Conservation (phyloP, 1,140 invertebrate species). For the Helicoverpa zea region DNA sequence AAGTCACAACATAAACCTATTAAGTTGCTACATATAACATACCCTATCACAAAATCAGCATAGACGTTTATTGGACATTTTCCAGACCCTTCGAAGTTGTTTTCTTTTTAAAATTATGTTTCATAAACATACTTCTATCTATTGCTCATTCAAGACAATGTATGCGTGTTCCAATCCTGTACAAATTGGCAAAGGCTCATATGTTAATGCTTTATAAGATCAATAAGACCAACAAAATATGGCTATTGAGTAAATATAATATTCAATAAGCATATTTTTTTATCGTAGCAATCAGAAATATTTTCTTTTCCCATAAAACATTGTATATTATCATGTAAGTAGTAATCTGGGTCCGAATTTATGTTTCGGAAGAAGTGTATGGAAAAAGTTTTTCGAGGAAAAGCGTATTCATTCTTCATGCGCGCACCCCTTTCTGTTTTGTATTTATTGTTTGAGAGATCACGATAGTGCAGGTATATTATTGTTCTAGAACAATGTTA, state of each 20-base stretch:
- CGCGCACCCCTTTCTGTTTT: slow-evolving; percentile 12
- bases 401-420: slow-evolving; percentile 41
- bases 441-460: slow-evolving; percentile 41
- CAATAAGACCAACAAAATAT: slow-evolving; percentile 43
- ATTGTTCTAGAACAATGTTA: slow-evolving; percentile 65
- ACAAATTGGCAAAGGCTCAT: background rate
- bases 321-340: slow-evolving; percentile 62
- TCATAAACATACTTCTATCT: too few relatives aligned
- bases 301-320: slow-evolving; percentile 52
- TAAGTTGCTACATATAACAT: slow-evolving; percentile 42
- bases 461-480: slow-evolving; percentile 48
- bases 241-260: background rate
- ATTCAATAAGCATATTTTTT: slow-evolving; percentile 48
- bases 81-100: too few relatives aligned
- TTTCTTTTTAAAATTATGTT: too few relatives aligned
- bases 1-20: slow-evolving; percentile 54
- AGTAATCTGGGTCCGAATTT: slow-evolving; percentile 64
- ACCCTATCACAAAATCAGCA: slow-evolving; percentile 15
- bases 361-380: slow-evolving; percentile 70
- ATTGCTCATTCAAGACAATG: background rate
- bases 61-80: background rate
- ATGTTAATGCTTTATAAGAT: slow-evolving; percentile 41
- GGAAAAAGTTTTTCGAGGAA: slow-evolving; percentile 60
- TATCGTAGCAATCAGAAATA: slow-evolving; percentile 43
- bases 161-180: background rate